A percentile compares a stretch with the other conserved stretches of the same genome.
Evolutionary conservation across 2,797 vertebrate species (phyloP).

Genomic region (Chlorospingus flavigularis): DNA sequence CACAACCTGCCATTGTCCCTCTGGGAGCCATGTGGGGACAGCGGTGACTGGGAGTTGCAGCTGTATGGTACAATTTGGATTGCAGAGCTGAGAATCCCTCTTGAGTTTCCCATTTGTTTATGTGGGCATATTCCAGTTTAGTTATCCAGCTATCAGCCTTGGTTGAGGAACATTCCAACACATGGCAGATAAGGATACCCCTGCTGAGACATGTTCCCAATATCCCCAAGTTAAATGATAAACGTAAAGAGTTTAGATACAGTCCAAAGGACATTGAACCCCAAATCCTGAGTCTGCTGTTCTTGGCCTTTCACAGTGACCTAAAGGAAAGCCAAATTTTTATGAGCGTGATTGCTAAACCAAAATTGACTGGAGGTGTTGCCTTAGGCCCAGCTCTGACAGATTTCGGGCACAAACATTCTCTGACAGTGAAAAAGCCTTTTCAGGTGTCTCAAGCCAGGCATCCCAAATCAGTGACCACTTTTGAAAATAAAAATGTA

Average conservation of each 20-base stretch:
- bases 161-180: background rate
- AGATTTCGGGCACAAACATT: background rate
- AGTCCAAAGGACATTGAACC: background rate
- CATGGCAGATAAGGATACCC: background rate
- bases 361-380: background rate
- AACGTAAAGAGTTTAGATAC: background rate
- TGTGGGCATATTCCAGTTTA: background rate
- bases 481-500: constrained; percentile 53
- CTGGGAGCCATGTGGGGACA: background rate
- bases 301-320: background rate
- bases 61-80: background rate
- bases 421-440: constrained; percentile 50
- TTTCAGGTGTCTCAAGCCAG: constrained; percentile 36
- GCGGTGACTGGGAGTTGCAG: background rate
- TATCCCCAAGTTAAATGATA: background rate
- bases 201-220: background rate
- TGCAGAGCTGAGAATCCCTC: background rate
- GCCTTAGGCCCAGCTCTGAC: background rate
- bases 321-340: background rate
- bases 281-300: background rate
- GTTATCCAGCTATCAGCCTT: background rate
- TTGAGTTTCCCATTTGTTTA: background rate
- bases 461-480: constrained; percentile 31
- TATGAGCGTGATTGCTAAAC: background rate
- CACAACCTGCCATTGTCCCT: background rate